These are phyloP conservation scores for Phortica magna DNA, from an alignment of 2,888 invertebrate species.

Conservation along the genomic window DNA sequence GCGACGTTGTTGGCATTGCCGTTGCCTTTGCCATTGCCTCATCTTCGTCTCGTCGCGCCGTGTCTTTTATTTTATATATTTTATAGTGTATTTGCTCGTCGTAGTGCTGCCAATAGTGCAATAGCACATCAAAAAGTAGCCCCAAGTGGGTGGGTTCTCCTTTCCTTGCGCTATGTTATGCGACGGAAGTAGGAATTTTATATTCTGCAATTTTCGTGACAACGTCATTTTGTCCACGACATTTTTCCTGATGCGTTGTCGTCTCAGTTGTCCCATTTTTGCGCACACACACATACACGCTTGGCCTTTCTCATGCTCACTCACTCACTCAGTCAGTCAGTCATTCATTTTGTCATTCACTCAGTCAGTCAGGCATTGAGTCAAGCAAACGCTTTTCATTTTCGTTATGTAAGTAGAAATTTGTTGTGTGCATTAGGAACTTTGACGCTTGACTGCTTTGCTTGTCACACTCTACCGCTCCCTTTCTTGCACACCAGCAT, in stretches of 20 bases:
- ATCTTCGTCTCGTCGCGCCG: not conserved
- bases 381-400: conserved; percentile 4
- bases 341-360: not conserved
- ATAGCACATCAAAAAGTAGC: conserved; percentile 28
- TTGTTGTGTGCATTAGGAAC: conserved; percentile 75
- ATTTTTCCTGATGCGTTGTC: conserved; percentile 69
- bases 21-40: too few relatives aligned
- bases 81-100: conserved; percentile 61
- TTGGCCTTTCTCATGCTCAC: not conserved
- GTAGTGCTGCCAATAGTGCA: conserved; percentile 28
- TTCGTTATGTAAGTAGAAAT: conserved; percentile 63
- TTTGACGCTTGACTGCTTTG: conserved; percentile 74
- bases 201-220: conserved; percentile 75
- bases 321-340: not conserved
- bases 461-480: not conserved
- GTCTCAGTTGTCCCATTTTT: conserved; percentile 48
- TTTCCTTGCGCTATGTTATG: conserved; percentile 18
- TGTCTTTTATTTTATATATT: conserved; percentile 58
- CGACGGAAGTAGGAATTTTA: conserved; percentile 72
- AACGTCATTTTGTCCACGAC: conserved; percentile 75
- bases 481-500: too few relatives aligned
- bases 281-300: not conserved
- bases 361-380: too few relatives aligned
- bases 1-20: conserved; percentile 5
- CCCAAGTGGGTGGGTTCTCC: conserved; percentile 6